A percentile compares a stretch with the other conserved stretches of the same genome.
These are phyloP conservation scores for Trinorchestia longiramus DNA, from an alignment of 1,140 invertebrate species.

Conservation along the genomic window DNA sequence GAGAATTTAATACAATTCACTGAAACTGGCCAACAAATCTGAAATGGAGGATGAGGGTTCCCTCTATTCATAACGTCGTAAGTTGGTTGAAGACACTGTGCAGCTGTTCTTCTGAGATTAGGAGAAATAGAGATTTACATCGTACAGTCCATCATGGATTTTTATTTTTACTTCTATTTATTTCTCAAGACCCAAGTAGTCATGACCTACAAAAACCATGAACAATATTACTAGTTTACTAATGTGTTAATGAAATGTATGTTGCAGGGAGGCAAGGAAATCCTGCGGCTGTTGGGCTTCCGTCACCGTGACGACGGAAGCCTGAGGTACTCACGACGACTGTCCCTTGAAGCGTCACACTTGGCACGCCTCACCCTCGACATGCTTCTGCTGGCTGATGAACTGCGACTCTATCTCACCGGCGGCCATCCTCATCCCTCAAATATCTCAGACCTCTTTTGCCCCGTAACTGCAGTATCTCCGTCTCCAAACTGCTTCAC, in stretches of 20 bases:
- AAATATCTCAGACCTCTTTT: conserved; percentile 63
- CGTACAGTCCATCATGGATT: neutral
- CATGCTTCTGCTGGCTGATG: conserved; percentile 62
- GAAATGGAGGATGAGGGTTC: no score
- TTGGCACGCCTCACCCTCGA: conserved; percentile 64
- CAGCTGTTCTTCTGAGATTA: neutral
- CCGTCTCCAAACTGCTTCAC: neutral
- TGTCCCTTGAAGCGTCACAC: conserved; percentile 58
- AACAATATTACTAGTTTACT: neutral
- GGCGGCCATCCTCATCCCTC: conserved; percentile 62
- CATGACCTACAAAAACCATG: neutral
- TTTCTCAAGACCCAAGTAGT: neutral
- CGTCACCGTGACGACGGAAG: conserved; percentile 52
- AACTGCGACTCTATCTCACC: conserved; percentile 63
- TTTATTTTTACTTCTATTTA: neutral
- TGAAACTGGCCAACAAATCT: no score
- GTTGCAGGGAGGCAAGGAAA: conserved; percentile 62
- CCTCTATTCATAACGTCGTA: no score
- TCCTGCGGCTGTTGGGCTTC: conserved; percentile 60
- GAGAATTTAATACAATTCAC: no score
- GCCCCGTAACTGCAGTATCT: neutral
- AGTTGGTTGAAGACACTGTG: neutral
- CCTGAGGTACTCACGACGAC: conserved; percentile 58
- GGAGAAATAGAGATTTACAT: neutral
- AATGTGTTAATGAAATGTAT: neutral